phyloP scores from a whole-genome alignment of 2,113 vertebrate genomes.

The Ameiurus melas region DNA sequence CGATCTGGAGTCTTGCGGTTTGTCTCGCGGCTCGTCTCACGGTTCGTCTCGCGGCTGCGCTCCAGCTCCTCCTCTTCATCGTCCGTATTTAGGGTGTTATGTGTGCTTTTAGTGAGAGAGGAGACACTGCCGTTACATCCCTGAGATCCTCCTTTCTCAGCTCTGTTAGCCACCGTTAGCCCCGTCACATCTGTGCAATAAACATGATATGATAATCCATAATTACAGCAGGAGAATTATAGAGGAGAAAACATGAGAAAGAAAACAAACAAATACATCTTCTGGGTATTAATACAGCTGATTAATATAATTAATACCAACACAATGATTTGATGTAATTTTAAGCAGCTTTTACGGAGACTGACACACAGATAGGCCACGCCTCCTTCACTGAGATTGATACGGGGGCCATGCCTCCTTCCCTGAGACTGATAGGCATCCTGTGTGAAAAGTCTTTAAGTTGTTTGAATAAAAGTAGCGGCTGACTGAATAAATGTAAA shows the following conservation, averaged over 20 bases:
- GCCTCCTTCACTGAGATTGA: neutral
- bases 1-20: conserved; percentile 3
- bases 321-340: neutral
- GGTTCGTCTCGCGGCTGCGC: conserved; percentile 36
- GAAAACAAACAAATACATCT: neutral
- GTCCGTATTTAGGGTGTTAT: conserved; percentile 75
- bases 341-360: neutral
- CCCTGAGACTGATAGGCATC: neutral
- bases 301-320: neutral
- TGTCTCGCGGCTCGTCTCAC: conserved; percentile 52
- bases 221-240: neutral
- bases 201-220: neutral
- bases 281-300: neutral
- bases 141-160: conserved; percentile 59
- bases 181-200: conserved; percentile 50
- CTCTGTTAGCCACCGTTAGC: conserved; percentile 59
- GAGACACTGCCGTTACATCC: conserved; percentile 60
- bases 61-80: conserved; percentile 73
- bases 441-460: neutral
- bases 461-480: conserved; percentile 7
- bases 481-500: neutral
- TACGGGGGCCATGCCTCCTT: neutral
- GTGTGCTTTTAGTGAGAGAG: conserved; percentile 67
- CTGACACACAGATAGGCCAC: neutral
- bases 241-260: neutral